Conservation (phyloP, 2,888 invertebrate species). For the Eupithecia exiguata region DNA sequence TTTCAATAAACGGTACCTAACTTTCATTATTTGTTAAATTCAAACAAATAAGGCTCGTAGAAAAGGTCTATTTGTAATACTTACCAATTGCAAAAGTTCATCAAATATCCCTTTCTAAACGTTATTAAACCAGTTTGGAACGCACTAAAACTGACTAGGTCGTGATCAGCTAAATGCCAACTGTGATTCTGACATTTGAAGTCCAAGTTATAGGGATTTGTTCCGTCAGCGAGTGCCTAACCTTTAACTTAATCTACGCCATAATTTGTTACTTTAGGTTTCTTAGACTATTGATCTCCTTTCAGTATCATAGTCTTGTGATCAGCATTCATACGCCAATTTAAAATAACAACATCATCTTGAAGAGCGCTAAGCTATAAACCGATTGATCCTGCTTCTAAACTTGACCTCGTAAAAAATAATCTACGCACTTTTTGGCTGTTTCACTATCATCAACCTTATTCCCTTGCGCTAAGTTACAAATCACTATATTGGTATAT, state of each 20-base stretch:
- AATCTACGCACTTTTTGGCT: conserved; percentile 51
- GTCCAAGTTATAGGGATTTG: conserved; percentile 31
- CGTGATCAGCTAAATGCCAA: conserved; percentile 70
- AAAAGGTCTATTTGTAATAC: conserved; percentile 28
- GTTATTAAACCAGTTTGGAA: conserved; percentile 44
- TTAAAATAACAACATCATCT: conserved; percentile 46
- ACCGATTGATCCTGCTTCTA: conserved; percentile 63
- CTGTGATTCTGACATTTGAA: conserved; percentile 66
- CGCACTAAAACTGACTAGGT: conserved; percentile 46
- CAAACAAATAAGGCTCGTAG: conserved; percentile 10
- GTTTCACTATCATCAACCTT: conserved; percentile 48
- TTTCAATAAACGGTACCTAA: too few relatives aligned
- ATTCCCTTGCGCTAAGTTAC: conserved; percentile 30
- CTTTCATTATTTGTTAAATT: background rate
- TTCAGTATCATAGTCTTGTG: background rate
- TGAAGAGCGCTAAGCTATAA: conserved; percentile 55
- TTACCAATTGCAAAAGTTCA: conserved; percentile 40
- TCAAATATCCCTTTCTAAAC: conserved; percentile 36
- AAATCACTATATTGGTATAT: background rate
- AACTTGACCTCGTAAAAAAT: conserved; percentile 74
- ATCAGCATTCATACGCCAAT: background rate
- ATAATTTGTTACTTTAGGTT: background rate
- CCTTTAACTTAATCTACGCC: background rate
- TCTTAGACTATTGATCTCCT: background rate
- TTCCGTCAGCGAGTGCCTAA: conserved; percentile 8